These are phyloP conservation scores for Eristalinus aeneus DNA, from an alignment of 2,888 invertebrate species.

Conservation along the genomic window DNA sequence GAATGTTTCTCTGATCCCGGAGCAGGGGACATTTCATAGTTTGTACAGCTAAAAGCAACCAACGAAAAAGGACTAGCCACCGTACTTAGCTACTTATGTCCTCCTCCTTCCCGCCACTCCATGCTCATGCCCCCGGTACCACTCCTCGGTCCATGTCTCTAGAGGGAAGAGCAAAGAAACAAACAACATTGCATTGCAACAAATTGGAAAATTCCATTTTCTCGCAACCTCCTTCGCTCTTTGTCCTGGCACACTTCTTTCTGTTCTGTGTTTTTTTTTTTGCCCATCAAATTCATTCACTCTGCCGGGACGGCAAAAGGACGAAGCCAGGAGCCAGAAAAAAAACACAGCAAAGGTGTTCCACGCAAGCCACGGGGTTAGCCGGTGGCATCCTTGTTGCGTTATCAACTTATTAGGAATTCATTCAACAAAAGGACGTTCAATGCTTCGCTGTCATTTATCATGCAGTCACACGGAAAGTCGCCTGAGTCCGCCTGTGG, in stretches of 20 bases:
- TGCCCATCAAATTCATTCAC: constrained; percentile 36
- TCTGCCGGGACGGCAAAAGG: constrained; percentile 10
- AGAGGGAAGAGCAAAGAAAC: background rate
- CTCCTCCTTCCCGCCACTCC: background rate
- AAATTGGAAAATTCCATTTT: constrained; percentile 62
- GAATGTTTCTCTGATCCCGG: constrained; percentile 59
- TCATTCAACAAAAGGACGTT: constrained; percentile 71
- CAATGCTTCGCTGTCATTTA: constrained; percentile 70
- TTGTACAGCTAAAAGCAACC: constrained; percentile 39
- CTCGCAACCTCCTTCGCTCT: constrained; percentile 13
- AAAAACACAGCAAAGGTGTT: constrained; percentile 38
- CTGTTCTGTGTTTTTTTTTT: no score
- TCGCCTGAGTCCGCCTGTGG: background rate
- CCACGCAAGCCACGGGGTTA: constrained; percentile 17
- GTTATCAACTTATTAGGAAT: constrained; percentile 71
- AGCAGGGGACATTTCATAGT: constrained; percentile 45
- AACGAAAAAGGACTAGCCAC: constrained; percentile 24
- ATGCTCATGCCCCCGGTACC: background rate
- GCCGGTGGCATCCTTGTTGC: constrained; percentile 68
- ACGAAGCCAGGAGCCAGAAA: background rate
- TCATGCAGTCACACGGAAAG: constrained; percentile 70
- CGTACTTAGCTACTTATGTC: constrained; percentile 61
- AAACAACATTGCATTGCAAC: constrained; percentile 59
- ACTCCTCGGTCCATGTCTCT: constrained; percentile 17
- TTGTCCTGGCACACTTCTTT: constrained; percentile 55